Conservation (phyloP, 35 echinoderm and acorn worm species). For the Lytechinus variegatus region DNA sequence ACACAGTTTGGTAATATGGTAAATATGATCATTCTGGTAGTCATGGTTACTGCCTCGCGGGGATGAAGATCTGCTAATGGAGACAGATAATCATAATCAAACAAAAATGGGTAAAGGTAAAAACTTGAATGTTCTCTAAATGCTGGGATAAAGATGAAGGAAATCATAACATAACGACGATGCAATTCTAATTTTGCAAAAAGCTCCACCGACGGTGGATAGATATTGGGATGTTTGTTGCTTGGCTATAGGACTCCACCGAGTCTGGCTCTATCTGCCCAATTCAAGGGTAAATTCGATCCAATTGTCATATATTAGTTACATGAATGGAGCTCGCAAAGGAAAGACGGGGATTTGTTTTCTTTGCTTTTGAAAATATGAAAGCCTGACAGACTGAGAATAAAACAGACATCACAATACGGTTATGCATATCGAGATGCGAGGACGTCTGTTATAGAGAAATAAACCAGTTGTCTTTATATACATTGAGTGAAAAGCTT, state of each 20-base stretch:
- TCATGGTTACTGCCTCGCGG: background rate
- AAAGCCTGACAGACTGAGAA: background rate
- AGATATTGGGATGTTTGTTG: background rate
- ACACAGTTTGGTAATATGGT: background rate
- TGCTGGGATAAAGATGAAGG: background rate
- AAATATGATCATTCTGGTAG: background rate
- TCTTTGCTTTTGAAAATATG: slow-evolving; percentile 4
- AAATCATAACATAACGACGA: background rate
- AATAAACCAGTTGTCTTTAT: background rate
- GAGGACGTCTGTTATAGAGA: background rate
- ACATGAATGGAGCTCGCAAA: background rate
- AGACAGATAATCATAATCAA: background rate
- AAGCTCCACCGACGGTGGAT: background rate
- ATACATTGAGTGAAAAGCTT: background rate
- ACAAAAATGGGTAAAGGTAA: background rate
- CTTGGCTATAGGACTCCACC: background rate
- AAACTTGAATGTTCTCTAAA: background rate
- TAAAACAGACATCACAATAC: background rate
- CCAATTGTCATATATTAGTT: background rate
- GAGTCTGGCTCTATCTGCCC: background rate
- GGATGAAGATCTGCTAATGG: background rate
- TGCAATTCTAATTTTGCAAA: background rate
- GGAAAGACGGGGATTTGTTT: background rate
- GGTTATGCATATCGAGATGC: background rate
- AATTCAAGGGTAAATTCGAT: background rate